Conservation (phyloP, 1,140 invertebrate genomes). For the Panonychus citri region DNA sequence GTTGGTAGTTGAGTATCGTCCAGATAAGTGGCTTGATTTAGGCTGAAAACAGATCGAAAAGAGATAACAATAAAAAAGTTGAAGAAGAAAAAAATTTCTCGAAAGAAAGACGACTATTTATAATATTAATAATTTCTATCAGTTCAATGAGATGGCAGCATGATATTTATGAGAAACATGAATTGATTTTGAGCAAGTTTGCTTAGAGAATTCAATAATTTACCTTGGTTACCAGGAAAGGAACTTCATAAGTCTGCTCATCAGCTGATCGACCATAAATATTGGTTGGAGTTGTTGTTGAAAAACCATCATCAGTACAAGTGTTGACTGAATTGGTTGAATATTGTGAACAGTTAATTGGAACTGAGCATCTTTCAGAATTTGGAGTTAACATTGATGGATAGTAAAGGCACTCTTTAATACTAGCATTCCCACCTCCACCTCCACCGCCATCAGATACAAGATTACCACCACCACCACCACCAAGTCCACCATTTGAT, state of each 20-base stretch:
- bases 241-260: not conserved
- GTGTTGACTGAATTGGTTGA: not conserved
- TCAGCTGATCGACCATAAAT: not conserved
- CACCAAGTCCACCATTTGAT: not conserved
- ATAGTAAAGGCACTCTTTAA: conserved; percentile 2
- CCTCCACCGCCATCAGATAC: no score
- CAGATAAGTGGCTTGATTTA: not conserved
- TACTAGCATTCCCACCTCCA: no score
- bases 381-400: not conserved
- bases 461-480: no score
- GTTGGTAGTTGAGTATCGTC: not conserved
- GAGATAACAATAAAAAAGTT: not conserved
- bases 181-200: no score
- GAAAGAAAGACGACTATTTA: not conserved
- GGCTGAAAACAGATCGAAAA: not conserved
- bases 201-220: no score
- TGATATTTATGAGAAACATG: no score
- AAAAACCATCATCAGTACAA: not conserved
- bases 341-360: not conserved
- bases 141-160: no score
- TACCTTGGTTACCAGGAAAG: not conserved
- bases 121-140: no score
- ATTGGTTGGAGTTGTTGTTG: not conserved
- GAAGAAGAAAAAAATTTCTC: not conserved
- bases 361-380: not conserved